These are phyloP conservation scores for Phalacrocorax pelagicus DNA, from an alignment of 2,113 vertebrate genomes.

Conservation along the genomic window DNA sequence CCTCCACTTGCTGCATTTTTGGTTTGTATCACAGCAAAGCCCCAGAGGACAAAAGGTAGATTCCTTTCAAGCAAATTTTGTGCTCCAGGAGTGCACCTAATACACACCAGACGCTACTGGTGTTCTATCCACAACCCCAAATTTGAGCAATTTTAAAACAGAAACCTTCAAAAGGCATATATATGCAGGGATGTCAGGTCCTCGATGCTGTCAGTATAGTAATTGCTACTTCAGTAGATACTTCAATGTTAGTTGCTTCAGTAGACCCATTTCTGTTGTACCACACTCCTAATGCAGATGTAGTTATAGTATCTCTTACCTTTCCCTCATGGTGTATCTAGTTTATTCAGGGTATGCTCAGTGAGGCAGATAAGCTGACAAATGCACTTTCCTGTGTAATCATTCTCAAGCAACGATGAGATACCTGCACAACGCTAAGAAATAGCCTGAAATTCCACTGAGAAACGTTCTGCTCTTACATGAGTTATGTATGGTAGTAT, in stretches of 20 bases:
- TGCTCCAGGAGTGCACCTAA: not conserved
- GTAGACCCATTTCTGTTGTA: not conserved
- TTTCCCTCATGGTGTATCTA: not conserved
- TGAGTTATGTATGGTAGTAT: conserved; percentile 20
- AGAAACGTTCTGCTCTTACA: not conserved
- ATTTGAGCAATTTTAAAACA: not conserved
- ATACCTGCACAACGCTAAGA: not conserved
- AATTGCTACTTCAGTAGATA: not conserved
- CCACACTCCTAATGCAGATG: not conserved
- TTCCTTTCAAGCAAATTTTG: not conserved
- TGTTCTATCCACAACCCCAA: not conserved
- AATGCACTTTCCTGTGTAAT: not conserved
- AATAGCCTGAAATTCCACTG: not conserved
- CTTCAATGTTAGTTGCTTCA: not conserved
- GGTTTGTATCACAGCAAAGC: not conserved
- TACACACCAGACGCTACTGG: not conserved
- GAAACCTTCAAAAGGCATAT: not conserved
- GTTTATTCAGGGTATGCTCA: not conserved
- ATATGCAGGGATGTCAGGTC: not conserved
- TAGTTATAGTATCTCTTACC: not conserved
- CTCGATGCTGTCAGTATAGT: not conserved
- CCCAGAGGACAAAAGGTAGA: not conserved
- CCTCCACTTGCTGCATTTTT: not conserved
- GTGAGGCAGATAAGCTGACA: not conserved
- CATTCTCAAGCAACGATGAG: not conserved